Conservation (phyloP, 2,113 vertebrate species). For the Sinosuthora webbiana region DNA sequence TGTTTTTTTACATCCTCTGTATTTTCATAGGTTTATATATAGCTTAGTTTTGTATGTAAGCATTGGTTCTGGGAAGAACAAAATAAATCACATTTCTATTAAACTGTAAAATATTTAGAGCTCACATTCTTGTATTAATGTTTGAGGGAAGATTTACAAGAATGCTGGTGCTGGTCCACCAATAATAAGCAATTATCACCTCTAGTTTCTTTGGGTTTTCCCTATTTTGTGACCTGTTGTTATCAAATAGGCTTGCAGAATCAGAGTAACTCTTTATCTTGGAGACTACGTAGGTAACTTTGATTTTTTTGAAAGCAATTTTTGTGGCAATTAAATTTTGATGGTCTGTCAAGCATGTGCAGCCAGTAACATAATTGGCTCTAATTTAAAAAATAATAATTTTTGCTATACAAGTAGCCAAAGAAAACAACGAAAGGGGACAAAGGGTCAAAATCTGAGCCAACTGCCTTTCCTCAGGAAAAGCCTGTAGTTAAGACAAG, state of each 20-base stretch:
- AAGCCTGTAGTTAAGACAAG: conserved; percentile 56
- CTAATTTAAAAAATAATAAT: conserved; percentile 53
- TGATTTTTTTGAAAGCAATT: conserved; percentile 37
- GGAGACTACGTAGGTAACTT: not conserved
- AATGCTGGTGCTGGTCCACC: not conserved
- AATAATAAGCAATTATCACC: not conserved
- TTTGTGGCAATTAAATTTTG: conserved; percentile 53
- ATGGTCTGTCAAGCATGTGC: conserved; percentile 50
- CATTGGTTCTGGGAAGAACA: not conserved
- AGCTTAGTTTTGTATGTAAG: not conserved
- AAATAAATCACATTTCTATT: conserved; percentile 23
- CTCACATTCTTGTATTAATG: not conserved
- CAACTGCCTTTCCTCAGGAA: conserved; percentile 68
- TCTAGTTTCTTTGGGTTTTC: not conserved
- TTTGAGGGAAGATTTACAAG: not conserved
- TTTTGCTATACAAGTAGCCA: conserved; percentile 61
- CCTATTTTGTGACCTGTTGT: not conserved
- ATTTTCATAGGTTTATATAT: not conserved
- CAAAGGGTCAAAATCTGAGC: conserved; percentile 59
- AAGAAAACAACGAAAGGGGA: conserved; percentile 50
- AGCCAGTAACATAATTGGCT: conserved; percentile 49
- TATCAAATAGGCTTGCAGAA: conserved; percentile 18
- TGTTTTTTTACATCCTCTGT: not conserved
- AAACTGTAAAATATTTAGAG: not conserved
- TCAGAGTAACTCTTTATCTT: not conserved